Evolutionary conservation across 2,888 invertebrate genomes (phyloP), one percentile per base, ranked within the genome.

Genomic region (Caenorhabditis drosophilae): DNA sequence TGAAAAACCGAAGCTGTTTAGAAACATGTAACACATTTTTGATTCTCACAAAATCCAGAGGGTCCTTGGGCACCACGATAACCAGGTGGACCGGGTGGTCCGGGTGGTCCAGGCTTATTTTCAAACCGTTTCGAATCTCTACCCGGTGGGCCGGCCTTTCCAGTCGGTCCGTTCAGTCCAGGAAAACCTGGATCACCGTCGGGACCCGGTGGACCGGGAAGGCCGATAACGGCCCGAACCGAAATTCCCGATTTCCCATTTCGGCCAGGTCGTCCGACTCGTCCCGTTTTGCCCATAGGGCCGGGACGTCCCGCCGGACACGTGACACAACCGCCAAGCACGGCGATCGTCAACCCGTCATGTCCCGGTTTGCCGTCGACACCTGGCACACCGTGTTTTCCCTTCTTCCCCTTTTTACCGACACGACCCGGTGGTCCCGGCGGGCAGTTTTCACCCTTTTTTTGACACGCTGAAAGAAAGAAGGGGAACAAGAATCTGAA

Each of bases 41-140:
- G n/a, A n/a, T n/a, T 34, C 59, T 16, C 23, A 54, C 62, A 42
- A 18, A 55, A 55, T 40, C 69, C 69, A 9, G 57, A 31, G 11
- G 56, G 52, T 36, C 66, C 66, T 36, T 59, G 59, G 7, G 60
- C 55, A 35, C 59, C 66, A 52, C 45, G 66, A 56, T 55, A 60
- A 16, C 59, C 59, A 20, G 36, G 20, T 48, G 23, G 27, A 35
- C 59, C 60, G 2, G 64, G 58, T 16, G 51, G 45, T 3, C 69
- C 69, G 2, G 44, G 22, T 38, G 64, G 64, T 36, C 69, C 69
- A 1, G 35, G 42, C 4, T 26, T 35, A 20, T 40, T 55, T 6
- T 42, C 12, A 31, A 42, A 56, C 18, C 52, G 26, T n/a, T 50
- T 47, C 1, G 45, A 22, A 12, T 48, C 20, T 7, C 36, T 3